These are phyloP conservation scores for Drosophila ananassae DNA, from an alignment of 1,140 invertebrate species.

Conservation along the genomic window DNA sequence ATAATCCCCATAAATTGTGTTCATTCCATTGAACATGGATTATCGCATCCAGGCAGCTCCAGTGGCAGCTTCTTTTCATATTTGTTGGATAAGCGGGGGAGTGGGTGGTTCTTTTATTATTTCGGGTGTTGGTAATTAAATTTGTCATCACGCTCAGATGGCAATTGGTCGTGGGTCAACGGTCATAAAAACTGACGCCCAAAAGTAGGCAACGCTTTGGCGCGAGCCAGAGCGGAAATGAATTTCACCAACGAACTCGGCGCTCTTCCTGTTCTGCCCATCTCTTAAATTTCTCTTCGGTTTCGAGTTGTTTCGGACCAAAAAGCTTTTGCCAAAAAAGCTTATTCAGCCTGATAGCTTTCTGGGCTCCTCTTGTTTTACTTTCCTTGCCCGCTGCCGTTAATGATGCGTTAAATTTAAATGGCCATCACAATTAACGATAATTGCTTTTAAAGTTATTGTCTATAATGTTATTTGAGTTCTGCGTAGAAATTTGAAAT, in stretches of 20 bases:
- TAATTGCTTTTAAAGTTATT: slow-evolving; percentile 78
- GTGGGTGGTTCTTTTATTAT: slow-evolving; percentile 33
- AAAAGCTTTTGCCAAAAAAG: slow-evolving; percentile 54
- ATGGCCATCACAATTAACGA: slow-evolving; percentile 80
- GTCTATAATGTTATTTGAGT: slow-evolving; percentile 62
- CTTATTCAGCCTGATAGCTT: slow-evolving; percentile 28
- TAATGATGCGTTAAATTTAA: slow-evolving; percentile 83
- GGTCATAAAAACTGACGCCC: slow-evolving; percentile 50
- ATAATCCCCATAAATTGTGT: slow-evolving; percentile 62
- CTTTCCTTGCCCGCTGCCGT: slow-evolving; percentile 38
- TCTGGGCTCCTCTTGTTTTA: slow-evolving; percentile 16
- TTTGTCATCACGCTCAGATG: slow-evolving; percentile 66
- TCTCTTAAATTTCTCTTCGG: slow-evolving; percentile 41
- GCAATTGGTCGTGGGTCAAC: slow-evolving; percentile 37
- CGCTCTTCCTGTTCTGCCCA: slow-evolving; percentile 8
- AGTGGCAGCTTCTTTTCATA: slow-evolving; percentile 20
- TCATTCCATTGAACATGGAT: slow-evolving; percentile 64
- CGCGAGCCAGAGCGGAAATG: slow-evolving; percentile 5
- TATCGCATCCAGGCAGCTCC: slow-evolving; percentile 56
- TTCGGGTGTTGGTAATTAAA: slow-evolving; percentile 70
- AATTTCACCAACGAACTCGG: slow-evolving; percentile 32
- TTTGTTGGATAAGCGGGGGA: slow-evolving; percentile 15
- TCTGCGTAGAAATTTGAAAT: slow-evolving; percentile 25
- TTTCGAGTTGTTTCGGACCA: slow-evolving; percentile 2
- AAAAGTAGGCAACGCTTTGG: slow-evolving; percentile 55